Conservation (phyloP, 2,113 vertebrate species). For the Campylomormyrus tamandua region DNA sequence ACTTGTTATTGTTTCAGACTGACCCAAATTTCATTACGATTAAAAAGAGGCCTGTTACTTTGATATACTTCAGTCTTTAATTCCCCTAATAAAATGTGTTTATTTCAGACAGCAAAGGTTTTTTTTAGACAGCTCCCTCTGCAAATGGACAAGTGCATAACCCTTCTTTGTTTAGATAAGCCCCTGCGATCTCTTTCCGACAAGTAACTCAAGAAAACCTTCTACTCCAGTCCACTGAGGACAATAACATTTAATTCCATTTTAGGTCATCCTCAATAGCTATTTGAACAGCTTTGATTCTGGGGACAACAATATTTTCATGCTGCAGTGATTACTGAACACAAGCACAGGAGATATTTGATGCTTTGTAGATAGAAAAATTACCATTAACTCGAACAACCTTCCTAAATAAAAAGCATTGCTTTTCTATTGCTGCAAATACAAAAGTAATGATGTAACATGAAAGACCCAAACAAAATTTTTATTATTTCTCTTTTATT, state of each 20-base stretch:
- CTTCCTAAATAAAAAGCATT: background rate
- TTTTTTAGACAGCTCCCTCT: background rate
- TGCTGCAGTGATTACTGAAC: background rate
- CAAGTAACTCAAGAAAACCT: background rate
- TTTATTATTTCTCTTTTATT: background rate
- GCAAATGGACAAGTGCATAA: background rate
- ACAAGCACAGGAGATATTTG: background rate
- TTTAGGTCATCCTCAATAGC: background rate
- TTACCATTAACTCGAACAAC: slow-evolving; percentile 6
- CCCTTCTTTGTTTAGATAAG: background rate
- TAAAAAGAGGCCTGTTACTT: background rate
- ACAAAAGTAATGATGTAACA: background rate
- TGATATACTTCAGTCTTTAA: background rate
- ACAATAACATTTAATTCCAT: background rate
- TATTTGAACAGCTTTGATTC: background rate
- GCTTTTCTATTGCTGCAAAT: background rate
- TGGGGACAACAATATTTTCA: background rate
- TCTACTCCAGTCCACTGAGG: background rate
- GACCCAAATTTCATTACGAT: background rate
- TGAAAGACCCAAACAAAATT: background rate
- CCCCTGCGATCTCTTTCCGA: background rate
- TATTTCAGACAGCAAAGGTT: background rate
- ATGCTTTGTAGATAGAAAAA: background rate
- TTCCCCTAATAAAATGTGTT: background rate
- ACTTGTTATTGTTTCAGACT: slow-evolving; percentile 1